phyloP scores from a whole-genome alignment of 1,140 invertebrate species.

The Bactericera cockerelli region DNA sequence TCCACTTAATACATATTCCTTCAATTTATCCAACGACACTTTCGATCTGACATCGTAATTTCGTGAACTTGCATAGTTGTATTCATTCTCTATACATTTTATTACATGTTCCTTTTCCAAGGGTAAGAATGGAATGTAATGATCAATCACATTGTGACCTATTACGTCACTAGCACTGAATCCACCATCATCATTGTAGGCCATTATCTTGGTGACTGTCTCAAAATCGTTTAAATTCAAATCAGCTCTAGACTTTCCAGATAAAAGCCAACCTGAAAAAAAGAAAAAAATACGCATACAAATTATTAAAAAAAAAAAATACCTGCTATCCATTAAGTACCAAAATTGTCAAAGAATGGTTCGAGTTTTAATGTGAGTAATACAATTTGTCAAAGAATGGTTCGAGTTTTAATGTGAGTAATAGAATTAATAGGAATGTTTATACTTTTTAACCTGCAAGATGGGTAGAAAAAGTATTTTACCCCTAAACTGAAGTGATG shows the following conservation, averaged over 20 bases:
- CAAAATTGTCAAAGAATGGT: no score
- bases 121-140: conserved; percentile 87
- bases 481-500: no score
- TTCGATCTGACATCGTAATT: not conserved
- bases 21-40: not conserved
- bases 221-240: conserved; percentile 61
- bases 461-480: no score
- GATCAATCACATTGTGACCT: conserved; percentile 68
- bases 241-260: conserved; percentile 45
- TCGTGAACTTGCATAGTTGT: not conserved
- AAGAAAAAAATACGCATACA: not conserved
- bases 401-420: no score
- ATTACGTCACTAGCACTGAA: conserved; percentile 62
- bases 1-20: conserved; percentile 13
- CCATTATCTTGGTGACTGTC: conserved; percentile 45
- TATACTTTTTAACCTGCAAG: no score
- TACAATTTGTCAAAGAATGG: no score
- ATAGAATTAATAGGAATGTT: no score
- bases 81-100: conserved; percentile 45
- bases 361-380: no score
- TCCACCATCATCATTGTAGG: conserved; percentile 65
- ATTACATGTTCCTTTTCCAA: conserved; percentile 69
- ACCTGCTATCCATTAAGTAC: no score
- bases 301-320: no score
- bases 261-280: not conserved